A percentile compares a stretch with the other conserved stretches of the same genome.
Evolutionary conservation across 2,797 vertebrate species (phyloP).

Genomic region (Hephaestus fuliginosus): DNA sequence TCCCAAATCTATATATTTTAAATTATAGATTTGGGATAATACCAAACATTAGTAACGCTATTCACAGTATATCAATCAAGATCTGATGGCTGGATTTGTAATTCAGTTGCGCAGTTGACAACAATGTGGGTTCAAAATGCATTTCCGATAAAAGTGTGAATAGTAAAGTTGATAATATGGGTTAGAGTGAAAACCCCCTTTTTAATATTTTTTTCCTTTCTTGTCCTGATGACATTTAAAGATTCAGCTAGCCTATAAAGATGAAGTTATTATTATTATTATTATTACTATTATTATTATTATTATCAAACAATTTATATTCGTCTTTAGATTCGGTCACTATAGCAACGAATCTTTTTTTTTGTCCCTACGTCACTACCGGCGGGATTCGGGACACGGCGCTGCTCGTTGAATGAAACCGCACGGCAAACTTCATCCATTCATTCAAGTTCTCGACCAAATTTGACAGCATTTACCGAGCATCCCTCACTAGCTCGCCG

Average conservation of each 20-base stretch:
- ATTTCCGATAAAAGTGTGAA: background rate
- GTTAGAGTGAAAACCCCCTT: too few species aligned
- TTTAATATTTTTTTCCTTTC: too few species aligned
- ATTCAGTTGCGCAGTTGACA: background rate
- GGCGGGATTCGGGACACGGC: constrained; percentile 59
- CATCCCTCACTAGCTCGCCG: background rate
- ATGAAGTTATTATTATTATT: background rate
- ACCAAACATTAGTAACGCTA: background rate
- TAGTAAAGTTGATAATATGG: too few species aligned
- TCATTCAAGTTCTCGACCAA: constrained; percentile 40
- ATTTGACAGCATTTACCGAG: constrained; percentile 12
- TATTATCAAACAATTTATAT: background rate
- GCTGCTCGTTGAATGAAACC: constrained; percentile 70
- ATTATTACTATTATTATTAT: too few species aligned
- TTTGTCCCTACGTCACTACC: constrained; percentile 71
- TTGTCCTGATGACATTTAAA: background rate
- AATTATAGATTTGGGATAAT: too few species aligned
- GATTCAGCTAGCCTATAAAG: background rate
- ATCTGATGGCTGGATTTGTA: background rate
- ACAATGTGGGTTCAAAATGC: background rate
- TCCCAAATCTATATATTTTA: background rate
- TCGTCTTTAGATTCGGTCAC: constrained; percentile 28
- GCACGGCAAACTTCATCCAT: constrained; percentile 60
- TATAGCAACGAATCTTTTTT: constrained; percentile 63
- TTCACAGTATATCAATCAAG: too few species aligned